A percentile compares a stretch with the other conserved stretches of the same genome.
phyloP scores from a whole-genome alignment of 2,888 invertebrate genomes.

The Ypsolopha sequella region DNA sequence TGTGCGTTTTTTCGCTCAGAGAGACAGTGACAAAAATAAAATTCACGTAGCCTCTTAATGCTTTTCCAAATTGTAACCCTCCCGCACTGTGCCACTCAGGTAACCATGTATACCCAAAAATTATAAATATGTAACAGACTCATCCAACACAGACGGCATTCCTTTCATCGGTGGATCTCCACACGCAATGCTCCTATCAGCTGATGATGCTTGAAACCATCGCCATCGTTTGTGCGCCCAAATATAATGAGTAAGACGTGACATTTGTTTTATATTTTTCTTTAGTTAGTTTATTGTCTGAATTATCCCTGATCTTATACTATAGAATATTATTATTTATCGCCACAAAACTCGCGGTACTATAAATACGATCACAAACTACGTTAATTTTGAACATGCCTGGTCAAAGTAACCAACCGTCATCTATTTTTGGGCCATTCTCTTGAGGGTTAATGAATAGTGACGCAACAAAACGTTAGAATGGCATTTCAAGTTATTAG shows the following conservation, averaged over 20 bases:
- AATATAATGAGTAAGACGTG: conserved; percentile 83
- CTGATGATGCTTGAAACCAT: conserved; percentile 97
- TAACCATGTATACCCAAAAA: too few relatives aligned
- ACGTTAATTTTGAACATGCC: too few relatives aligned
- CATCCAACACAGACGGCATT: conserved; percentile 98
- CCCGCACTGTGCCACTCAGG: too few relatives aligned
- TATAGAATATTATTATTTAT: neutral
- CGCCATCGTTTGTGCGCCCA: conserved; percentile 96
- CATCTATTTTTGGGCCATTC: neutral
- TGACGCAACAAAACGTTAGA: neutral
- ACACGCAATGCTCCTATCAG: conserved; percentile 97
- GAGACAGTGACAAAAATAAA: too few relatives aligned
- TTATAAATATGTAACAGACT: conserved; percentile 82
- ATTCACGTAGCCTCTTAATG: too few relatives aligned
- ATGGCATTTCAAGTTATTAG: too few relatives aligned
- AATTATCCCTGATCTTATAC: too few relatives aligned
- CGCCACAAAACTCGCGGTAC: neutral
- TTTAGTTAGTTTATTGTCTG: too few relatives aligned
- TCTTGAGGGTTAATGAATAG: too few relatives aligned
- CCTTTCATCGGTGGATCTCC: conserved; percentile 95
- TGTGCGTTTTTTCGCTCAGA: too few relatives aligned
- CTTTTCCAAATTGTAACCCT: too few relatives aligned
- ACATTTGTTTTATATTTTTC: neutral
- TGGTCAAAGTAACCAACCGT: too few relatives aligned
- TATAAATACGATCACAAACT: neutral